Evolutionary conservation across 2,113 vertebrate genomes (phyloP).

Genomic region (Microcebus jonahi): DNA sequence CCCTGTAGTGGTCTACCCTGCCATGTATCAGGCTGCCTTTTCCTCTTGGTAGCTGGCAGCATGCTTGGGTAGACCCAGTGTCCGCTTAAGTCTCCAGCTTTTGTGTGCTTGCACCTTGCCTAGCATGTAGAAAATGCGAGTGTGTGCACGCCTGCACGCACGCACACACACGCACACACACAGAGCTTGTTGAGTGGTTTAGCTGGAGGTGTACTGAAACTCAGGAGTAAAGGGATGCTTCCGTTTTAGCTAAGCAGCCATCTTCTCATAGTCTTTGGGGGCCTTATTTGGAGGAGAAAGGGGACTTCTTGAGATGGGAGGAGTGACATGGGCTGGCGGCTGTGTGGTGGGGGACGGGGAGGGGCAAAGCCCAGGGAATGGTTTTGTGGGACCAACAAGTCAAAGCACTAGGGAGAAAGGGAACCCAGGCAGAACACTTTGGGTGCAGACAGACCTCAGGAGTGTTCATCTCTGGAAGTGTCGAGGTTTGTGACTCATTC

Average conservation of each 20-base stretch:
- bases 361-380: not conserved
- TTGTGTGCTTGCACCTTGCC: not conserved
- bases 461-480: not conserved
- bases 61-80: not conserved
- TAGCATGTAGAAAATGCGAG: not conserved
- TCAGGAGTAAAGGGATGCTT: not conserved
- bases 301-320: not conserved
- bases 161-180: not conserved
- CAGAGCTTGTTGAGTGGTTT: not conserved
- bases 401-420: not conserved
- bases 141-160: rapidly evolving
- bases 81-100: not conserved
- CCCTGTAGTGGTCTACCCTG: not conserved
- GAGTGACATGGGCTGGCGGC: not conserved
- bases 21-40: not conserved
- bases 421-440: not conserved
- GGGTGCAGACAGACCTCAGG: not conserved
- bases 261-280: not conserved
- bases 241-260: not conserved
- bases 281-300: not conserved
- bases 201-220: not conserved
- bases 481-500: not conserved
- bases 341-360: not conserved
- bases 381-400: not conserved
- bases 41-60: not conserved